Evolutionary conservation across 2,797 vertebrate genomes (phyloP), one percentile per base, ranked within the genome.

Genomic region (Chelmon rostratus): DNA sequence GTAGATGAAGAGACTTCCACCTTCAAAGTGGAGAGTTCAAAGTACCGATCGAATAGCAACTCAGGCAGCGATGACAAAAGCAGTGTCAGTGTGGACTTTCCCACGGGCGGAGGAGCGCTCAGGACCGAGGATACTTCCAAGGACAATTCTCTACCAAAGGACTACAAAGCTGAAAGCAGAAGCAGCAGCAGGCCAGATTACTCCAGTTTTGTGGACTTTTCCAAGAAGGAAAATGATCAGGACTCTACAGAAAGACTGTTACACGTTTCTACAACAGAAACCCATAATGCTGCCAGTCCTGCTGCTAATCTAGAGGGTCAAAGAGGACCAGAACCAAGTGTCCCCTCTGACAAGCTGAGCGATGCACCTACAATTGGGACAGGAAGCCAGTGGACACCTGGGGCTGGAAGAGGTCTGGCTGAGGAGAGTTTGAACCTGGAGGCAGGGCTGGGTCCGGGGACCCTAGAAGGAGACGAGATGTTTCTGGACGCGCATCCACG

Each of bases 401-500:
- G 25, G 52, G 38, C 66, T 19, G 72, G 35, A 21, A 71, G 42
- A 46, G 67, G 42, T 63, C 33, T 10, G 21, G 4, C 37, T 0
- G 61, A 84, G 49, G 73, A 82, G 62, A 59, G 19, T 19, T n/a
- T 72, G 49, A 73, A 42, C 56, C 2, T 64, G 37, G 88, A 85
- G 44, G 75, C 67, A 3, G 82, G 71, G 38, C 65, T 82, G 47
- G 85, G 81, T 62, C 65, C 83, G 10, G 84, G 79, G 8, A 18
- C 56, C 54, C 79, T 91, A 4, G 91, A 90, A 11, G 89, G 90
- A 54, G 93, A 94, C 19, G 92, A 95, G 46, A 82, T 95, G 88
- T 93, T 96, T 75, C 83, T 96, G 84, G 94, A 95, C 0, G 86
- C 93, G 0, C 94, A 96, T 52, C 96, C 96, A 0, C 90, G 96